phyloP scores from a whole-genome alignment of 30 jellyfish, hydroid and myxozoan genomes.

The Morbakka virulenta region DNA sequence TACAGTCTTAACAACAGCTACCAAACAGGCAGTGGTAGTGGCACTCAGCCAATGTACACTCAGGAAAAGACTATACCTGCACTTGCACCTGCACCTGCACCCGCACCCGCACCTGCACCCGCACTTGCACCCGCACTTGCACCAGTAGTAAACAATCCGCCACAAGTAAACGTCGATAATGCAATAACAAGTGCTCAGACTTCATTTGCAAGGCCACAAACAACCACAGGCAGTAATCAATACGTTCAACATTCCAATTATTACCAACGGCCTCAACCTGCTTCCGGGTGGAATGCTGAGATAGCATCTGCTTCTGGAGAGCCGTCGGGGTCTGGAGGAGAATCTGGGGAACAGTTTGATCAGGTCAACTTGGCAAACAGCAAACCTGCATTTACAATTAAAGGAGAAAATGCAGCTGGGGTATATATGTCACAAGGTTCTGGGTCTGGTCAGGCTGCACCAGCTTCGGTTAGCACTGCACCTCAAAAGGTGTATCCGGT shows the following conservation, averaged over 20 bases:
- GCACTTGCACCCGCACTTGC: neutral
- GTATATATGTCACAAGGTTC: neutral
- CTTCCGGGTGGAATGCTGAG: neutral
- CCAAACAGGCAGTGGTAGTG: neutral
- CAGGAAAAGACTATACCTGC: neutral
- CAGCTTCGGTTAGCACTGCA: too few relatives aligned
- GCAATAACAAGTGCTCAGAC: too few relatives aligned
- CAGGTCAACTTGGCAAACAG: neutral
- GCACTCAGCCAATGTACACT: neutral
- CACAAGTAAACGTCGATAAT: neutral
- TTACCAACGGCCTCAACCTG: neutral
- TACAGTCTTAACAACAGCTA: neutral
- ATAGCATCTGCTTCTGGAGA: neutral
- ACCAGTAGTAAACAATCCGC: neutral
- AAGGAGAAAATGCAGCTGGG: neutral
- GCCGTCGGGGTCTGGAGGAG: neutral
- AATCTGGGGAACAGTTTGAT: neutral
- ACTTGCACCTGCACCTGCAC: neutral
- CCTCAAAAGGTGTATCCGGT: too few relatives aligned
- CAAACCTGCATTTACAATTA: neutral
- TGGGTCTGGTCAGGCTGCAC: neutral
- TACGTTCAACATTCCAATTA: too few relatives aligned
- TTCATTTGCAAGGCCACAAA: too few relatives aligned
- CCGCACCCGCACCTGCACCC: neutral
- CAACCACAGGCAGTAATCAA: neutral